Percentiles rank a stretch among this genome's conserved stretches.
Evolutionary conservation across 1,140 invertebrate genomes (phyloP).

Genomic region (Sitodiplosis mosellana): DNA sequence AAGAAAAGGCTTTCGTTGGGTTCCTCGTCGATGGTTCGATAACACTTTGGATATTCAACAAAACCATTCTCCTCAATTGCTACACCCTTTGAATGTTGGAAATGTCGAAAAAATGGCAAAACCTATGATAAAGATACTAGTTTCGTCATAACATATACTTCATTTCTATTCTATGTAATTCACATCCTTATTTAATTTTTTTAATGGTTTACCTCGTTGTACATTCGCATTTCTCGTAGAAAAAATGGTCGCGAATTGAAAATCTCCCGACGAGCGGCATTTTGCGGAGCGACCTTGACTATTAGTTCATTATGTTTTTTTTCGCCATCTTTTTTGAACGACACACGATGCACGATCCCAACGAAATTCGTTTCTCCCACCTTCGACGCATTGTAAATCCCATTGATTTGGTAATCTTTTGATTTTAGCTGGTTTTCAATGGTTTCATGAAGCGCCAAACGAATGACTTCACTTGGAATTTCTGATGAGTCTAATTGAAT

Average conservation of each 20-base stretch:
- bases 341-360: background rate
- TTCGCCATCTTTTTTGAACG: background rate
- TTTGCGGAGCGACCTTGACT: background rate
- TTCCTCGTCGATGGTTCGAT: slow-evolving; percentile 10
- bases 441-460: background rate
- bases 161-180: background rate
- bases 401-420: background rate
- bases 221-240: slow-evolving; percentile 14
- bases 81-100: slow-evolving; percentile 9
- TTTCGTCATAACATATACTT: background rate
- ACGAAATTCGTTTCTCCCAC: background rate
- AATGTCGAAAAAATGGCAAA: slow-evolving; percentile 12
- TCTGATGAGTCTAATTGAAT: too few relatives aligned
- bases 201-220: slow-evolving; percentile 7
- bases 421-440: background rate
- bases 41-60: slow-evolving; percentile 9
- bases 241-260: background rate
- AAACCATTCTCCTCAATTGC: slow-evolving; percentile 6
- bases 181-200: background rate
- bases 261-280: background rate
- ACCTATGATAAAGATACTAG: background rate
- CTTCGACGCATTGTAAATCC: background rate
- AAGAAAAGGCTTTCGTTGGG: slow-evolving; percentile 19
- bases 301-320: background rate
- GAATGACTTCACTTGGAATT: background rate